Conservation (phyloP, 2,888 invertebrate genomes). For the Cosmia trapezina region DNA sequence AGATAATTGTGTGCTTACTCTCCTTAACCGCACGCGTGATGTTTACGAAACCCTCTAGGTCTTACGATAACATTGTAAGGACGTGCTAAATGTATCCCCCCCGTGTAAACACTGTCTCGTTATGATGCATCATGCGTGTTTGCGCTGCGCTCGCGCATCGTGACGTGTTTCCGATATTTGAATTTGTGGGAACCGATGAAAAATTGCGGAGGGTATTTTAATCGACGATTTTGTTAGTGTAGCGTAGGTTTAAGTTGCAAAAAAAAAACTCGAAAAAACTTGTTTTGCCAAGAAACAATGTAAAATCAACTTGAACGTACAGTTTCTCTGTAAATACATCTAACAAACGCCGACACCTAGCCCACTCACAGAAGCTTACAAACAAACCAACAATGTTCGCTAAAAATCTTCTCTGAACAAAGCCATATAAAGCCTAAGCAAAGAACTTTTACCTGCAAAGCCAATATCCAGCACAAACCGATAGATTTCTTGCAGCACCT, state of each 20-base stretch:
- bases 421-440: slow-evolving; percentile 49
- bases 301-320: background rate
- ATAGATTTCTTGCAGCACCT: slow-evolving; percentile 76
- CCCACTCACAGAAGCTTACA: slow-evolving; percentile 44
- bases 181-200: slow-evolving; percentile 50
- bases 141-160: slow-evolving; percentile 57
- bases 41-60: slow-evolving; percentile 65
- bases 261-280: background rate
- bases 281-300: background rate
- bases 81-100: slow-evolving; percentile 69
- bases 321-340: slow-evolving; percentile 16
- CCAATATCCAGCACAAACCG: slow-evolving; percentile 67
- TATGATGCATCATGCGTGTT: slow-evolving; percentile 64
- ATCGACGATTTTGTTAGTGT: background rate
- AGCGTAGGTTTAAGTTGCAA: background rate
- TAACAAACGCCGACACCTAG: slow-evolving; percentile 28
- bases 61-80: slow-evolving; percentile 68
- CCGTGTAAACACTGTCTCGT: slow-evolving; percentile 61
- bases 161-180: slow-evolving; percentile 59
- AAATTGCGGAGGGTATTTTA: slow-evolving; percentile 15
- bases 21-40: slow-evolving; percentile 59
- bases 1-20: slow-evolving; percentile 56
- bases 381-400: slow-evolving; percentile 30
- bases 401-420: slow-evolving; percentile 49
- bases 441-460: slow-evolving; percentile 65